Evolutionary conservation across 2,888 invertebrate genomes (phyloP).

Genomic region (Cerceris ruficornis): DNA sequence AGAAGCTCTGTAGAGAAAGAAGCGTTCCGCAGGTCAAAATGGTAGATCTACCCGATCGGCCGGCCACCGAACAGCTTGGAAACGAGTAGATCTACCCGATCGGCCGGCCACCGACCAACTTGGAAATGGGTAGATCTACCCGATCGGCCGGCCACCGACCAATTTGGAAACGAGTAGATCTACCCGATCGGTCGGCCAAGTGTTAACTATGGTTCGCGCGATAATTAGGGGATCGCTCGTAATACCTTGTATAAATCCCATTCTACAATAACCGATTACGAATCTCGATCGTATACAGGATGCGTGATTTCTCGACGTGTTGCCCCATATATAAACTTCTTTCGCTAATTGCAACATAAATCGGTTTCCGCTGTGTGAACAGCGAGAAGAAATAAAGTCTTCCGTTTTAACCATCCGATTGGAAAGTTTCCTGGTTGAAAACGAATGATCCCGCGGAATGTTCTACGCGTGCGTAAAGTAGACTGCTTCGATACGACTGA

Average conservation of each 20-base stretch:
- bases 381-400: slow-evolving; percentile 31
- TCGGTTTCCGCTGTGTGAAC: slow-evolving; percentile 64
- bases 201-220: neutral
- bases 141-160: too few species aligned
- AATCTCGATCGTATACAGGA: slow-evolving; percentile 34
- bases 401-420: slow-evolving; percentile 7
- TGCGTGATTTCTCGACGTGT: slow-evolving; percentile 24
- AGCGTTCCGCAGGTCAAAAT: too few species aligned
- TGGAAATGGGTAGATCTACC: too few species aligned
- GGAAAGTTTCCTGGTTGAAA: slow-evolving; percentile 8
- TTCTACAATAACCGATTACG: slow-evolving; percentile 48
- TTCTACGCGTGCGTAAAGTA: too few species aligned
- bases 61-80: too few species aligned
- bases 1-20: too few species aligned
- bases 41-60: too few species aligned
- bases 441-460: neutral
- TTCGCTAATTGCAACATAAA: slow-evolving; percentile 75
- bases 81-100: too few species aligned
- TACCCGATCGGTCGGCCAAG: too few species aligned
- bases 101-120: too few species aligned
- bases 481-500: too few species aligned
- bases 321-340: slow-evolving; percentile 65
- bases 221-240: neutral
- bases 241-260: slow-evolving; percentile 30
- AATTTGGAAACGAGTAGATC: too few species aligned